Evolutionary conservation across 2,113 vertebrate genomes (phyloP).

Genomic region (Sylvia atricapilla): DNA sequence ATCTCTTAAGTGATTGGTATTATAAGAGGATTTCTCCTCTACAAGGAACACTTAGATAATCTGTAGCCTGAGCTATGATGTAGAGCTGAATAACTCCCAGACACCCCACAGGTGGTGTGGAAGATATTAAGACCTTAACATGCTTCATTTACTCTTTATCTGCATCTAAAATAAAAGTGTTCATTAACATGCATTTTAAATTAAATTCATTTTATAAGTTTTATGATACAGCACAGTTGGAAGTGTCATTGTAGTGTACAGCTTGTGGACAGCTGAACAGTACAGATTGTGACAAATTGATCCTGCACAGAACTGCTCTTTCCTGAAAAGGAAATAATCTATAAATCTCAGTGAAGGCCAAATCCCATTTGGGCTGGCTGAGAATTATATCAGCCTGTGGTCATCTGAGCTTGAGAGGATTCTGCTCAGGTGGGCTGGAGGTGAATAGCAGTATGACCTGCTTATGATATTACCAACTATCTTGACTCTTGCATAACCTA

Average conservation of each 20-base stretch:
- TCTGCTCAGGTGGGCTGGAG: neutral
- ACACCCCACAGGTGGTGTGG: neutral
- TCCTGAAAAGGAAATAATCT: neutral
- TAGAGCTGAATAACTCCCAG: neutral
- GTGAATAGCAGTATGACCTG: neutral
- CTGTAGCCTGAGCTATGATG: neutral
- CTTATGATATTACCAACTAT: neutral
- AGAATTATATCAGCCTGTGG: neutral
- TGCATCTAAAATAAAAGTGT: neutral
- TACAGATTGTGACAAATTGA: neutral
- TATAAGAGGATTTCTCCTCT: neutral
- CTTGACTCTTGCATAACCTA: neutral
- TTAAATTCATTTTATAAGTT: neutral
- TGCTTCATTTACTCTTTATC: neutral
- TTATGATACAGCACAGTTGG: neutral
- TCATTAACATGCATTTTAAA: neutral
- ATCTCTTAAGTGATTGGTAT: neutral
- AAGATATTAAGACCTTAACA: neutral
- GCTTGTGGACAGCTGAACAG: neutral
- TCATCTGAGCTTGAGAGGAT: neutral
- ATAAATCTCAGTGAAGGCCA: neutral
- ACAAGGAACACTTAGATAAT: neutral
- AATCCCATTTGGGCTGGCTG: neutral
- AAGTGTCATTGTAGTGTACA: neutral
- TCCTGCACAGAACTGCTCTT: neutral